These are phyloP conservation scores for Pachydiplax longipennis DNA, from an alignment of 2,888 invertebrate species.

Conservation along the genomic window DNA sequence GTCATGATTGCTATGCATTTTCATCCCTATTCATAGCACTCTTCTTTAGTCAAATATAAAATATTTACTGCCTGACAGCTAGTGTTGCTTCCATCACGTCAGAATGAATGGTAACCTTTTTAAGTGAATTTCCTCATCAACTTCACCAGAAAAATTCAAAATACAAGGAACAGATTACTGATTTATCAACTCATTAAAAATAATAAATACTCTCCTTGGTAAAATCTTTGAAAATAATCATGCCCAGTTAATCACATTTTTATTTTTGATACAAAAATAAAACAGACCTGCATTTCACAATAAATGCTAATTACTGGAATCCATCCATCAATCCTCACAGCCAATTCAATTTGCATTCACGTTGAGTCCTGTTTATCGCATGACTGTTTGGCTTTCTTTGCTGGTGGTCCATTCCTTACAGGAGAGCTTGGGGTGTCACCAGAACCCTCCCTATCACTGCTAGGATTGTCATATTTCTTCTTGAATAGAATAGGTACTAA, in stretches of 20 bases:
- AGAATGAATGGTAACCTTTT: too few species aligned
- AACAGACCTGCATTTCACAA: slow-evolving; percentile 11
- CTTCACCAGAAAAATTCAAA: too few species aligned
- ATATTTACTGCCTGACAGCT: too few species aligned
- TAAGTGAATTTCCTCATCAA: too few species aligned
- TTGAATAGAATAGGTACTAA: slow-evolving; percentile 11
- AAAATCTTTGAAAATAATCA: not conserved
- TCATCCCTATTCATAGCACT: too few species aligned
- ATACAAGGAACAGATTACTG: not conserved
- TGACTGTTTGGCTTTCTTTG: slow-evolving; percentile 23
- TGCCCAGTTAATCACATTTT: not conserved
- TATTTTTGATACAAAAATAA: slow-evolving; percentile 43
- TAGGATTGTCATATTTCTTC: not conserved
- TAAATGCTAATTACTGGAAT: not conserved
- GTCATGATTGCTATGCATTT: too few species aligned
- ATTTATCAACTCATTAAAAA: not conserved
- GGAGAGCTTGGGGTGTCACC: not conserved
- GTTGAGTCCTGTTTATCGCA: slow-evolving; percentile 9
- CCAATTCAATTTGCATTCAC: not conserved
- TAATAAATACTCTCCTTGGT: not conserved
- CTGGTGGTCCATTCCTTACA: not conserved
- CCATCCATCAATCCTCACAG: not conserved
- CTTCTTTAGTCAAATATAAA: too few species aligned
- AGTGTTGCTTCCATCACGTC: too few species aligned
- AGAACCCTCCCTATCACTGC: not conserved